Base-by-base conservation (phyloP, 2,113 vertebrate genomes). In the Pterocles burchelli region DNA sequence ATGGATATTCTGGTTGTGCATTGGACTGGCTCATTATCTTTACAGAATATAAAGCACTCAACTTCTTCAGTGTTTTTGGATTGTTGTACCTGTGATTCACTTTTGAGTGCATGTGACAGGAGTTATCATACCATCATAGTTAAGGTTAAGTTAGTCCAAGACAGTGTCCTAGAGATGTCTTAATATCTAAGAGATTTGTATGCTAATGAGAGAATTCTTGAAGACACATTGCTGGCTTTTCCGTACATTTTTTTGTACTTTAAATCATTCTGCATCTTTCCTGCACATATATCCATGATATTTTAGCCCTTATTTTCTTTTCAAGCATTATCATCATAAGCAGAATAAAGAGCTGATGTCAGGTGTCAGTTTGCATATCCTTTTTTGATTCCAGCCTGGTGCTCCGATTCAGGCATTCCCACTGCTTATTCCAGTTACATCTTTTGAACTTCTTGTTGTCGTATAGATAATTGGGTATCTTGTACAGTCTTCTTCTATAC, bases 371-470 rank as follows among this genome's bases (percentile, higher is more conserved):
- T 88, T 89, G 66, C 57, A 70, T 91, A 70, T 71, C 29, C 59
- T 71, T 65, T 94, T 88, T 84, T 91, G 57, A 79, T 76, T 91
- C 62, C 54, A 70, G n/a, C 52, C 66, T 34, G 54, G 46, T 83
- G 54, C 71, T 93, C 74, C 70, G n/a, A 87, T 95, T 85, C 73
- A 87, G 91, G 52, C 80, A 89, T 85, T 93, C 78, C 67, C 62
- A 90, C 63, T 94, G 91, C 85, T 96, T 93, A 88, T 88, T 80
- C 75, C 45, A 88, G 82, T 83, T 88, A 72, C 33, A 62, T 62
- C 75, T 91, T 91, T 90, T 94, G 81, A 96, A 94, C 36, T 74
- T 94, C 83, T 57, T 76, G 49, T 73, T 80, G 29, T 82, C 34
- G 7, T 54, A 24, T 1, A 91, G 71, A 62, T 94, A 95, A 93